A percentile compares a stretch with the other conserved stretches of the same genome.
These are phyloP conservation scores for Pteropus rufus DNA, from an alignment of 2,797 vertebrate genomes.

Conservation along the genomic window DNA sequence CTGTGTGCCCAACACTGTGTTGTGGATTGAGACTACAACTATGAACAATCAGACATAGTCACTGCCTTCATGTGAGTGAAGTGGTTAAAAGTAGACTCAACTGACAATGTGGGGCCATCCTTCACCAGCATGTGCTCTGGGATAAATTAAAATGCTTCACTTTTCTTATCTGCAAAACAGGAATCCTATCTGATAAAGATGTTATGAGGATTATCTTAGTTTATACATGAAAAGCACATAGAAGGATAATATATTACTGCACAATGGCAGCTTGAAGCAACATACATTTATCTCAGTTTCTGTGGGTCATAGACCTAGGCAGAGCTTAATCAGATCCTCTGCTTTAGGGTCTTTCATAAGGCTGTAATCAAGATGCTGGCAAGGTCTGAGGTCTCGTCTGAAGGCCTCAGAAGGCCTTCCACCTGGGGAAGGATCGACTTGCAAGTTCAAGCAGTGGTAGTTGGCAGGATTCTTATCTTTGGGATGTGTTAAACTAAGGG, in stretches of 20 bases:
- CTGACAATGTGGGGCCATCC: neutral
- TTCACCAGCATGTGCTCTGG: neutral
- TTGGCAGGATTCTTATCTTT: neutral
- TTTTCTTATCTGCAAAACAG: neutral
- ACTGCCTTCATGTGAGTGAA: neutral
- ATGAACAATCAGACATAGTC: neutral
- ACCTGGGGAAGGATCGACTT: neutral
- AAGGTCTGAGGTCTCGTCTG: neutral
- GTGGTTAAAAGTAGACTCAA: neutral
- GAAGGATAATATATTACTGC: neutral
- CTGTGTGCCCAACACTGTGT: neutral
- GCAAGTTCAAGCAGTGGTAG: neutral
- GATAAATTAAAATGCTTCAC: neutral
- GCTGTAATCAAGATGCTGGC: neutral
- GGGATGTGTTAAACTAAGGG: neutral
- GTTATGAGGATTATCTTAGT: neutral
- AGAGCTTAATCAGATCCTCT: neutral
- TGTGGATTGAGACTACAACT: neutral
- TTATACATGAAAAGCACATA: neutral
- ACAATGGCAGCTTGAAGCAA: neutral
- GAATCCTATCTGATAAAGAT: neutral
- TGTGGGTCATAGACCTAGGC: neutral
- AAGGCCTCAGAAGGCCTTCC: neutral
- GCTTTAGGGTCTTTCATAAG: neutral
- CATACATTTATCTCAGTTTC: neutral